Evolutionary conservation across 2,888 invertebrate genomes (phyloP).

Genomic region (Xestia sexstrigata): DNA sequence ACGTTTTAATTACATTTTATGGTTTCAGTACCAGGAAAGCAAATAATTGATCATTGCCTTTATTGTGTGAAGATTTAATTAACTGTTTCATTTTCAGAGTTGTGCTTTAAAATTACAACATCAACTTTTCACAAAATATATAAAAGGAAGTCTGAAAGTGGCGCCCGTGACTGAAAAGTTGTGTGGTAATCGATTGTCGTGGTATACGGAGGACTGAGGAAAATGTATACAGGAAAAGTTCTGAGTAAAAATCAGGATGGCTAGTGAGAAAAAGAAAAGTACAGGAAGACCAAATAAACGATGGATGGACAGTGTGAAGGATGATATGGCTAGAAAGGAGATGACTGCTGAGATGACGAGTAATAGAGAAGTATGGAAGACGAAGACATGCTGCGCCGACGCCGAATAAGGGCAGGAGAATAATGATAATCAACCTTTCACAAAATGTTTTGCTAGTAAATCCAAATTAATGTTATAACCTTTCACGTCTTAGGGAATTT

Average conservation of each 20-base stretch:
- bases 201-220: neutral
- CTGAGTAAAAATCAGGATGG: neutral
- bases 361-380: neutral
- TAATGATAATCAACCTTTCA: neutral
- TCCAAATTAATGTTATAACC: neutral
- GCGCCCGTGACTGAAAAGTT: neutral
- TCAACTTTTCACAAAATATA: neutral
- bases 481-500: neutral
- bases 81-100: neutral
- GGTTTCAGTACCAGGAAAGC: neutral
- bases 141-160: neutral
- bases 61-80: slow-evolving; percentile 14
- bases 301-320: neutral
- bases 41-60: slow-evolving; percentile 19
- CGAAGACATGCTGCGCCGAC: no score
- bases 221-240: neutral
- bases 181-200: neutral
- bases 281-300: neutral
- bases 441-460: no score
- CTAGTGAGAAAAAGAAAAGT: no score
- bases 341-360: neutral
- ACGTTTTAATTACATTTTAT: slow-evolving; percentile 19
- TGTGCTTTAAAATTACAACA: neutral
- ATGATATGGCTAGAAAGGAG: neutral
- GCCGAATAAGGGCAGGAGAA: neutral